These are phyloP conservation scores for Arenicola marina DNA, from an alignment of 2,888 invertebrate species.

Conservation along the genomic window DNA sequence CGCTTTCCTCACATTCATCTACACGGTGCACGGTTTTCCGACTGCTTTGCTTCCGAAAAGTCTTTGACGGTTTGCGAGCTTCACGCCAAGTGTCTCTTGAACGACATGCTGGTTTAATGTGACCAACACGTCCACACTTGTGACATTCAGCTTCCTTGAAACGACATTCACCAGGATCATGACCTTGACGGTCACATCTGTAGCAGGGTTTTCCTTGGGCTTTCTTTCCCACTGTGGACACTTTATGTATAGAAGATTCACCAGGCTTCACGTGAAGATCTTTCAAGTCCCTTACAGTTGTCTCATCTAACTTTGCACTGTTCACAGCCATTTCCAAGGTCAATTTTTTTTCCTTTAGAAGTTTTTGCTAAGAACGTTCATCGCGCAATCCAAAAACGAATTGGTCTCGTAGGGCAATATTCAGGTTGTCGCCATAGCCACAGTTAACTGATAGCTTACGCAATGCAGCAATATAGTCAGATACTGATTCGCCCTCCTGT, in stretches of 20 bases:
- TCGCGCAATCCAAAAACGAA: neutral
- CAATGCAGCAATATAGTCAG: neutral
- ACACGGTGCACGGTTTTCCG: too few relatives aligned
- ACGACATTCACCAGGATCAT: neutral
- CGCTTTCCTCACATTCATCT: neutral
- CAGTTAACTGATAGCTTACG: neutral
- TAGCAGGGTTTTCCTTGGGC: neutral
- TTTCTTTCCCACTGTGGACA: neutral
- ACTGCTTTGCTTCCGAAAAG: too few relatives aligned
- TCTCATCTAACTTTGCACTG: neutral
- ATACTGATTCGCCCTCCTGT: neutral
- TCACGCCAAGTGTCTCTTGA: too few relatives aligned
- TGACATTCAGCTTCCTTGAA: neutral
- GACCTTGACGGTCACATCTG: neutral
- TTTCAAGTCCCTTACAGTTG: neutral
- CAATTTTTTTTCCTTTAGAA: neutral
- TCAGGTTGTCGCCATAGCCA: neutral
- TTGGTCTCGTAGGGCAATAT: neutral
- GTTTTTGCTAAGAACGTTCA: neutral
- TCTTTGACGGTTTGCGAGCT: too few relatives aligned
- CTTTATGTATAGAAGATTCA: too few relatives aligned
- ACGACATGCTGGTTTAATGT: neutral
- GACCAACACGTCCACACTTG: neutral
- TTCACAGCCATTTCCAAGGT: neutral
- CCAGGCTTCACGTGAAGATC: neutral